Evolutionary conservation across 1,140 invertebrate genomes (phyloP).

Genomic region (Drosophila nasuta): DNA sequence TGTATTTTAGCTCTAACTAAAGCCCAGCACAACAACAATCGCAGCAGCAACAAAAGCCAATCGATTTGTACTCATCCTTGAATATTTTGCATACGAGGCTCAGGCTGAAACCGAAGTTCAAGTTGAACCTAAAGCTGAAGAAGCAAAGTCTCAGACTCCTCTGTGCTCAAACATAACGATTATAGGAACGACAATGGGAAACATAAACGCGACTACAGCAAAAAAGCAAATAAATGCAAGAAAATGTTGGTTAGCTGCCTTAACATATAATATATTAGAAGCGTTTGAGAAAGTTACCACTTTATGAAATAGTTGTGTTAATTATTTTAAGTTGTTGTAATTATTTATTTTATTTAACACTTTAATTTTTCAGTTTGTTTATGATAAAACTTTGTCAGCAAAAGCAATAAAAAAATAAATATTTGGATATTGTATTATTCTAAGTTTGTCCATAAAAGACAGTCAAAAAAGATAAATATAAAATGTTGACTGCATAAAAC

Average conservation of each 20-base stretch:
- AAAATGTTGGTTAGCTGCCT: background rate
- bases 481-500: too few relatives aligned
- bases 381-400: too few relatives aligned
- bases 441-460: too few relatives aligned
- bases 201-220: slow-evolving; percentile 1
- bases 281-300: too few relatives aligned
- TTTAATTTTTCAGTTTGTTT: too few relatives aligned
- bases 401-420: too few relatives aligned
- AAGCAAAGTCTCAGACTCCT: background rate
- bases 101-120: background rate
- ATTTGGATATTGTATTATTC: too few relatives aligned
- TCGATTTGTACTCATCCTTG: slow-evolving; percentile 64
- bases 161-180: slow-evolving; percentile 12
- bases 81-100: slow-evolving; percentile 67
- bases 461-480: too few relatives aligned
- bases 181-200: slow-evolving; percentile 27
- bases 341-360: too few relatives aligned
- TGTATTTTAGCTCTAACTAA: slow-evolving; percentile 84
- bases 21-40: slow-evolving; percentile 34
- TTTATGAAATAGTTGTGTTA: too few relatives aligned
- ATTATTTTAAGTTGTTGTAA: too few relatives aligned
- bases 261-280: slow-evolving; percentile 5
- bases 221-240: background rate
- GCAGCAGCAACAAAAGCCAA: slow-evolving; percentile 37
- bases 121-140: too few relatives aligned